Conservation (phyloP, 2,888 invertebrate species). For the Agelastica alni region DNA sequence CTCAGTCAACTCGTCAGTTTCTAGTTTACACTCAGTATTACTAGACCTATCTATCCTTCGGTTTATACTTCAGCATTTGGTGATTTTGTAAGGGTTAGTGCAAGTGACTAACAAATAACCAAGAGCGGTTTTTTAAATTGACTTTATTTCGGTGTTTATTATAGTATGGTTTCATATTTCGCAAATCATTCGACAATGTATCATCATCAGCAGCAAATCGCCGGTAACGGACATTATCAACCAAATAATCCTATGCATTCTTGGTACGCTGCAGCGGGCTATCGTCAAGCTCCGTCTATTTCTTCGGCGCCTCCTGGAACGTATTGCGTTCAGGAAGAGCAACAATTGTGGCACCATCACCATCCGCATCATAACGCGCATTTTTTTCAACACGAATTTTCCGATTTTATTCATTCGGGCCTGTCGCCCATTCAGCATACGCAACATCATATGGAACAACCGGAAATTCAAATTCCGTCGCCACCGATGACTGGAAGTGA, state of each 20-base stretch:
- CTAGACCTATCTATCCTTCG: no score
- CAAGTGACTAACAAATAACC: not conserved
- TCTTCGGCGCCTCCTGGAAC: constrained; percentile 35
- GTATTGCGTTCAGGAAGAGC: constrained; percentile 55
- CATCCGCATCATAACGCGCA: constrained; percentile 46
- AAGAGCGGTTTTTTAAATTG: not conserved
- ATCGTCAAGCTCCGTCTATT: constrained; percentile 51
- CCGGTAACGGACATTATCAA: constrained; percentile 61
- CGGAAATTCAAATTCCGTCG: constrained; percentile 58
- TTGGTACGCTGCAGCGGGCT: constrained; percentile 60
- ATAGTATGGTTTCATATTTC: constrained; percentile 73
- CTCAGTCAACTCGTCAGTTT: constrained; percentile 24
- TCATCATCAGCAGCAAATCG: constrained; percentile 58
- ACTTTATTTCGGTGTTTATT: constrained; percentile 1
- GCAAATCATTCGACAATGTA: constrained; percentile 64
- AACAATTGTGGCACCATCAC: constrained; percentile 56
- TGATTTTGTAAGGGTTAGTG: constrained; percentile 6
- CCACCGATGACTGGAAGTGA: constrained; percentile 65
- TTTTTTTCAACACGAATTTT: constrained; percentile 59
- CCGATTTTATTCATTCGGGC: constrained; percentile 49
- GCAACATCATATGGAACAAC: constrained; percentile 50
- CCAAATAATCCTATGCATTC: constrained; percentile 46
- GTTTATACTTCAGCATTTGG: no score
- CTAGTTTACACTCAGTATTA: no score
- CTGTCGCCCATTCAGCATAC: constrained; percentile 60